Conservation (phyloP, 2,113 vertebrate species). For the Dermatemys mawii region DNA sequence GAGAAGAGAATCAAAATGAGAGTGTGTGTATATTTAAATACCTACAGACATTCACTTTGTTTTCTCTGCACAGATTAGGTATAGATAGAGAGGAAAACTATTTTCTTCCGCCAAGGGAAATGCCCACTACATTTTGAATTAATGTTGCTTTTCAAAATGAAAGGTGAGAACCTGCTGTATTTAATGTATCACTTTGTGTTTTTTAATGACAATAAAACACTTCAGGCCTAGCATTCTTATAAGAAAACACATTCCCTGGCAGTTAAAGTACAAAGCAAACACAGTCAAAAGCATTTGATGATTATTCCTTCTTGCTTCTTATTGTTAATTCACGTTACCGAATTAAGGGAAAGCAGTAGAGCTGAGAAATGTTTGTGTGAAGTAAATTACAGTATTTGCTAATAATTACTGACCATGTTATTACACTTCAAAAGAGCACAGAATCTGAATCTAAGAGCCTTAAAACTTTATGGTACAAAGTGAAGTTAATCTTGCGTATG, state of each 20-base stretch:
- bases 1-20: background rate
- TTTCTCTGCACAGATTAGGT: background rate
- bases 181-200: background rate
- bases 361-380: background rate
- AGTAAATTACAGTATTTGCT: background rate
- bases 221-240: constrained; percentile 37
- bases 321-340: constrained; percentile 9
- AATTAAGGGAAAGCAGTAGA: background rate
- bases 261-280: constrained; percentile 48
- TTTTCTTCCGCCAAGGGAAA: background rate
- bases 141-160: constrained; percentile 5
- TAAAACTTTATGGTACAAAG: background rate
- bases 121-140: background rate
- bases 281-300: constrained; percentile 33
- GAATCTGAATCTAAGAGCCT: background rate
- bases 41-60: background rate
- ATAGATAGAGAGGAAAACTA: background rate
- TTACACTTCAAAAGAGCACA: background rate
- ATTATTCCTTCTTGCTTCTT: constrained; percentile 12
- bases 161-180: background rate
- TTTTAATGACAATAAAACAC: constrained; percentile 2
- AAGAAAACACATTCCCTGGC: constrained; percentile 49
- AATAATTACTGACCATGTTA: background rate
- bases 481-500: background rate
- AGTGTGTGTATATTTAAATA: accelerated